Conservation (phyloP, 2,888 invertebrate genomes). For the Hirtodrosophila histrioides region DNA sequence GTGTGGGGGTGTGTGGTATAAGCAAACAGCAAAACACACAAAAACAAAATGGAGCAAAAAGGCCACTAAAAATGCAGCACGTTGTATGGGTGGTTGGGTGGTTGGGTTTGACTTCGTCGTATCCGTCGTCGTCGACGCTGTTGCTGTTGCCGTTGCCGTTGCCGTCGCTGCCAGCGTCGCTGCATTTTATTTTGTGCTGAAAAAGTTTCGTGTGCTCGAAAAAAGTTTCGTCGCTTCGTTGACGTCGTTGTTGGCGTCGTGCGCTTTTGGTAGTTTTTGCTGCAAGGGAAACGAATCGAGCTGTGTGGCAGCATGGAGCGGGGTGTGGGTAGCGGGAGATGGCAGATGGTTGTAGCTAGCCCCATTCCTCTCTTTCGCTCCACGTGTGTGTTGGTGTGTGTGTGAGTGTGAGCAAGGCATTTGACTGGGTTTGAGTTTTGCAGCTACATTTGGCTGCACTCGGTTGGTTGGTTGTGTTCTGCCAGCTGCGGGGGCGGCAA, state of each 20-base stretch:
- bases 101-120: conserved; percentile 57
- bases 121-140: conserved; percentile 10
- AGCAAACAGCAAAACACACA: conserved; percentile 79
- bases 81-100: conserved; percentile 34
- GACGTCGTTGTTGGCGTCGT: conserved; percentile 70
- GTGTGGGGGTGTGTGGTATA: conserved; percentile 32
- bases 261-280: conserved; percentile 72
- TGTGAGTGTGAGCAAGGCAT: conserved; percentile 45
- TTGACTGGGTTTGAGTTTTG: conserved; percentile 75
- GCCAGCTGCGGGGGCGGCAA: conserved; percentile 11
- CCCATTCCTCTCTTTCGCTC: conserved; percentile 18
- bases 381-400: conserved; percentile 24
- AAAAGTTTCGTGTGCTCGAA: conserved; percentile 85
- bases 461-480: conserved; percentile 66
- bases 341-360: conserved; percentile 33
- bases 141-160: conserved; percentile 20
- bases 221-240: conserved; percentile 82
- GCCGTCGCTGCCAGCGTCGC: conserved; percentile 51
- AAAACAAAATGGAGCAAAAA: conserved; percentile 81
- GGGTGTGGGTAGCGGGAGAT: conserved; percentile 1
- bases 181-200: conserved; percentile 82
- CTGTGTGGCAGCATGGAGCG: conserved; percentile 27
- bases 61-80: conserved; percentile 64
- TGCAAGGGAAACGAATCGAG: conserved; percentile 55
- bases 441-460: conserved; percentile 80